These are phyloP conservation scores for mouse (Mus musculus) DNA, from an alignment of 2,113 vertebrate species.

Conservation along the genomic window GRCm39 chr15:13077501-13078000, in stretches of 20 bases:
- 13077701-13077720: background rate
- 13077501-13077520: constrained; percentile 70
- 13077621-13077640: constrained; percentile 62
- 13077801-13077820: constrained; percentile 32
- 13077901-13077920: constrained; percentile 56
- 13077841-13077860: constrained; percentile 39
- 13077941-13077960: constrained; percentile 36
- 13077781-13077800: constrained; percentile 45
- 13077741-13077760: background rate
- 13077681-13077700: constrained; percentile 6
- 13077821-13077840: constrained; percentile 22
- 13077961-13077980: constrained; percentile 52
- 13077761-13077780: background rate
- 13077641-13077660: constrained; percentile 59
- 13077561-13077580: constrained; percentile 80
- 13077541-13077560: constrained; percentile 80
- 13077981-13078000: constrained; percentile 45
- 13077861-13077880: constrained; percentile 37
- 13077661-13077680: constrained; percentile 27
- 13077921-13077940: constrained; percentile 48
- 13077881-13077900: constrained; percentile 24
- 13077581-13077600: constrained; percentile 74
- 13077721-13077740: background rate
- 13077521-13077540: constrained; percentile 81
- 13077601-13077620: constrained; percentile 69